Evolutionary conservation across 2,888 invertebrate species (phyloP).

Genomic region (Priocnemis perturbator): DNA sequence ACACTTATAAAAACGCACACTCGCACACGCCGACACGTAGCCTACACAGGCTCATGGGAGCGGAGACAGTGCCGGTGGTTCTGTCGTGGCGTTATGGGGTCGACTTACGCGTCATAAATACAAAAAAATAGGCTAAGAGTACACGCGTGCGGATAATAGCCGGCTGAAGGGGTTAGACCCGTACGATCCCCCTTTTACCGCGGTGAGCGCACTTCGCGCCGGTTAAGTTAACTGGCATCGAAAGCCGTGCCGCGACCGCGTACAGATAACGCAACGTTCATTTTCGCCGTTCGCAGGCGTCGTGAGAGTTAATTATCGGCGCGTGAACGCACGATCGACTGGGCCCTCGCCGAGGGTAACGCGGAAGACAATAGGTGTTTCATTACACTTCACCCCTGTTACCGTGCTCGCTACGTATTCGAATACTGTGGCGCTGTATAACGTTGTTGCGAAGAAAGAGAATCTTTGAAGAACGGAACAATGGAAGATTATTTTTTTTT

Average conservation of each 20-base stretch:
- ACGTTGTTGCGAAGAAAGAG: no score
- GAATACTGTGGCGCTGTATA: no score
- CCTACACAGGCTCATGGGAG: no score
- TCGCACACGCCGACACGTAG: no score
- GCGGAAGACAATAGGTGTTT: no score
- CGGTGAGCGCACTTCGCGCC: constrained; percentile 41
- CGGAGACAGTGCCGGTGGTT: background rate
- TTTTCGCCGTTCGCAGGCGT: constrained; percentile 2
- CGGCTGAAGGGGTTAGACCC: constrained; percentile 58
- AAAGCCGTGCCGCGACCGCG: constrained; percentile 7
- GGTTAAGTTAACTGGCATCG: constrained; percentile 51
- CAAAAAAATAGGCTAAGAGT: constrained; percentile 60
- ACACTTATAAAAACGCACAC: no score
- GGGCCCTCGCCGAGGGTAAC: no score
- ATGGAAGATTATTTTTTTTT: no score
- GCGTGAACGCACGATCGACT: background rate
- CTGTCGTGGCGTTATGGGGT: constrained; percentile 4
- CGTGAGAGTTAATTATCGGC: constrained; percentile 2
- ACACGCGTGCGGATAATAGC: constrained; percentile 64
- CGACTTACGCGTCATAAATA: constrained; percentile 33
- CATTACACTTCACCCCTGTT: no score
- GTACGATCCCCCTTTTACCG: constrained; percentile 54
- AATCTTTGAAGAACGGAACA: no score
- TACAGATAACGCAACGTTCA: constrained; percentile 5
- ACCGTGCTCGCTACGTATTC: no score